Evolutionary conservation across 2,113 vertebrate genomes (phyloP), one percentile per base, ranked within the genome.

Genomic region (Clupea harengus): DNA sequence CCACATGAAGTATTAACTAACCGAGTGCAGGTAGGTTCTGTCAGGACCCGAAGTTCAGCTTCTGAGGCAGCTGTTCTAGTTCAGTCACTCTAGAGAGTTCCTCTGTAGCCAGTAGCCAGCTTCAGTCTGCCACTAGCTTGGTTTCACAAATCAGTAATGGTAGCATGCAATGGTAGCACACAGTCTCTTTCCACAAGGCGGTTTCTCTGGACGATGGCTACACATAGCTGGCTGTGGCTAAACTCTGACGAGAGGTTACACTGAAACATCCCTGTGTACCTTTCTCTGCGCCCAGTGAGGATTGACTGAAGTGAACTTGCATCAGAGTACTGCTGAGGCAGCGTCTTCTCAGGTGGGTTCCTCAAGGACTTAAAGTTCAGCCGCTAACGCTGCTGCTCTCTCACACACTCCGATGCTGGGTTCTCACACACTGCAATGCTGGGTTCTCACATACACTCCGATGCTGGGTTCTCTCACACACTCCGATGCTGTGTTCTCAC

Each of bases 1-100:
- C 1, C 64, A 72, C 64, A 57, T 57, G 78, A 25, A 47, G 72
- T 60, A 81, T 49, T 81, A 83, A 85, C 44, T 32, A 60, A 28
- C 84, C 32, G 60, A 52, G 46, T 3, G 45, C 72, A 81, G 52
- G 39, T 49, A 72, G 25, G n/a, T 72, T 72, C 64, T 72, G 25
- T 28, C 64, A 32, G 64, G 64, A 28, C 64, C 25, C 9, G 64
- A 7, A 15, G 64, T 45, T 11, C 28, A 25, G 1, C 9, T 20
- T 64, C 52, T 72, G 25, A 72, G 32, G 25, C 64, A 28, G 25
- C 7, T 32, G 64, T 13, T 72, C 25, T 13, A 72, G 64, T 32
- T 72, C 64, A 25, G 64, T 32, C 64, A 32, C 64, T 72, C 57
- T 49, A 6, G 47, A n/a, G 8, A 13, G 64, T 72, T 28, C 25